Conservation (phyloP, 2,113 vertebrate species). For the Sisor rabdophorus region DNA sequence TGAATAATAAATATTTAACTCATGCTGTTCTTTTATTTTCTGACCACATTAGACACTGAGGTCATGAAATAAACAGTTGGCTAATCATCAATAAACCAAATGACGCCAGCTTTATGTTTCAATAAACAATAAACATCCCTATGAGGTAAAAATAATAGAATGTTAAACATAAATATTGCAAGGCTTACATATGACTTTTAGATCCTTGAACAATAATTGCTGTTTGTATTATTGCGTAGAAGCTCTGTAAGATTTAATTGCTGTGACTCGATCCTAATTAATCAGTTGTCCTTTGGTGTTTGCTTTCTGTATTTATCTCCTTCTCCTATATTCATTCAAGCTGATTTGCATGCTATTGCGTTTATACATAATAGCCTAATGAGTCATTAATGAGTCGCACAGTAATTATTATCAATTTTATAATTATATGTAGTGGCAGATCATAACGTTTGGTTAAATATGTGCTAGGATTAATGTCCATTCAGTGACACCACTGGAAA, state of each 20-base stretch:
- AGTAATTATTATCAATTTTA: conserved; percentile 72
- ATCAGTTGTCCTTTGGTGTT: conserved; percentile 39
- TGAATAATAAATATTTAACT: conserved; percentile 4
- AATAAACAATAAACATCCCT: neutral
- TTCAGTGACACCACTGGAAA: conserved; percentile 56
- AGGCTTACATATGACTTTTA: neutral
- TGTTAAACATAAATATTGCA: neutral
- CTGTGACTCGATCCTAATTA: conserved; percentile 12
- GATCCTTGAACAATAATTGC: neutral
- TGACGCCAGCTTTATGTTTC: neutral
- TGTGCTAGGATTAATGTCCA: conserved; percentile 43
- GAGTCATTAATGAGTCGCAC: conserved; percentile 70
- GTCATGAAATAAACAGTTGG: neutral
- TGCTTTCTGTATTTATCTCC: conserved; percentile 47
- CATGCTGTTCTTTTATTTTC: neutral
- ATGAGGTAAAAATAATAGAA: neutral
- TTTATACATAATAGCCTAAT: conserved; percentile 72
- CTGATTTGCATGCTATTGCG: conserved; percentile 71
- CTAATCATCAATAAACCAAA: neutral
- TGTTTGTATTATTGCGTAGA: conserved; percentile 2
- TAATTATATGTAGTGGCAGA: conserved; percentile 69
- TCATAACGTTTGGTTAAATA: conserved; percentile 48
- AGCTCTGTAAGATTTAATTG: conserved; percentile 31
- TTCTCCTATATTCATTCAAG: conserved; percentile 40
- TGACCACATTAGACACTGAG: neutral